Base-by-base conservation (phyloP, 2,888 invertebrate genomes). In the Scaptodrosophila latifasciaeformis region DNA sequence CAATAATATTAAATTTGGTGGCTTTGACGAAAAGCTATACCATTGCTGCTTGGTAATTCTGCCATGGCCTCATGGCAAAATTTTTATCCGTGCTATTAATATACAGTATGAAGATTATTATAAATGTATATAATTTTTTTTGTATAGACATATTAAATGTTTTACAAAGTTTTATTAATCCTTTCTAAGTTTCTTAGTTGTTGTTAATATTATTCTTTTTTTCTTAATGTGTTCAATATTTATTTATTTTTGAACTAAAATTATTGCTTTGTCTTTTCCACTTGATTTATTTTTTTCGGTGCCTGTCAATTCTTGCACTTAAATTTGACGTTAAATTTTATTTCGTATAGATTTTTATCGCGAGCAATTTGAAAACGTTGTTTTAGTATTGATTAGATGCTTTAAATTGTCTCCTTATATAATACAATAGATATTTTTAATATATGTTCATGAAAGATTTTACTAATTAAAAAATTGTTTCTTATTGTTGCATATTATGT, bases 301-400 rank as follows among this genome's bases (percentile, higher is more conserved):
- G 34, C 47, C 6, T 29, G 19, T 29, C 56, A 24, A n/a, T n/a
- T n/a, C n/a, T n/a, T n/a, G n/a, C n/a, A n/a, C 58, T 39, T 27
- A 34, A 39, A 30, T 50, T 35, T 44, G 52, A 52, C 35, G 15
- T 54, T 52, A 27, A 51, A 39, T 49, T 29, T 60, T 52, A 55
- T 54, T 30, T 30, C n/a, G 1, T 30, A 12, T 30, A 12, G 30
- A n/a, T n/a, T n/a, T n/a, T n/a, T n/a, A 59, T 65, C 66, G 64
- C 74, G 77, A 71, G 77, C 78, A 74, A 63, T 79, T 53, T 68
- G 80, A 77, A 79, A 72, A 79, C 80, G 54, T 46, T 65, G 52
- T 48, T 30, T 57, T 50, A 59, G 57, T 75, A 68, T 65, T 63
- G n/a, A n/a, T n/a, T n/a, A n/a, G n/a, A n/a, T n/a, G n/a, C n/a